Evolutionary conservation across 2,888 invertebrate genomes (phyloP).

Genomic region (Bursaphelenchus okinawaensis): DNA sequence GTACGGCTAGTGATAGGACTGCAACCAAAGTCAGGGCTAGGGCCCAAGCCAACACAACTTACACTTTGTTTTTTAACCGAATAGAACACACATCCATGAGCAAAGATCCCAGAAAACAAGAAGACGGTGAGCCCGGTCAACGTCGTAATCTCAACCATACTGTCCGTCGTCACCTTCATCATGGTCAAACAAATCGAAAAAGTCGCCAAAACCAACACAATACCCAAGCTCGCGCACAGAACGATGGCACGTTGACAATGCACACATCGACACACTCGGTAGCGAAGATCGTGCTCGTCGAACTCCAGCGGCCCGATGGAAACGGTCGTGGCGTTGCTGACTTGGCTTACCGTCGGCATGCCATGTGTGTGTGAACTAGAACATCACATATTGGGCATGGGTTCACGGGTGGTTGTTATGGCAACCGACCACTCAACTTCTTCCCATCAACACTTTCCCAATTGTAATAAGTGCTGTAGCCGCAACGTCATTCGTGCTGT

Average conservation of each 20-base stretch:
- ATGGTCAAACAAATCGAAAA: slow-evolving; percentile 14
- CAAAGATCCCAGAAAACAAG: slow-evolving; percentile 11
- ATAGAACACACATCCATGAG: not conserved
- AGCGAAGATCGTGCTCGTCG: slow-evolving; percentile 10
- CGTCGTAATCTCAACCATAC: slow-evolving; percentile 5
- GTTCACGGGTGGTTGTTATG: no score
- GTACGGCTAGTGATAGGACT: no score
- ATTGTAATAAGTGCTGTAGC: no score
- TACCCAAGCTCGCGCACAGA: not conserved
- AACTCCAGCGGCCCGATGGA: slow-evolving; percentile 1
- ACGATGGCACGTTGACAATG: slow-evolving; percentile 10
- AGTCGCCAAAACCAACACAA: slow-evolving; percentile 5
- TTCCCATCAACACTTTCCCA: no score
- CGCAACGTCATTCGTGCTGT: no score
- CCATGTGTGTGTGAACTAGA: no score
- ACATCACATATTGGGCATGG: no score
- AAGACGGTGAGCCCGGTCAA: slow-evolving; percentile 8
- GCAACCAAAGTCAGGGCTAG: no score
- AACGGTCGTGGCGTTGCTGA: slow-evolving; percentile 19
- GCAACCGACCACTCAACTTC: no score
- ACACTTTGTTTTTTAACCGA: not conserved
- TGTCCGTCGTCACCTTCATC: slow-evolving; percentile 7
- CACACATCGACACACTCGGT: slow-evolving; percentile 10
- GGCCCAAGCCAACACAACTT: not conserved
- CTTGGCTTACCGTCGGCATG: not conserved